These are phyloP conservation scores for Solen grandis DNA, from an alignment of 1,140 invertebrate species.

Conservation along the genomic window DNA sequence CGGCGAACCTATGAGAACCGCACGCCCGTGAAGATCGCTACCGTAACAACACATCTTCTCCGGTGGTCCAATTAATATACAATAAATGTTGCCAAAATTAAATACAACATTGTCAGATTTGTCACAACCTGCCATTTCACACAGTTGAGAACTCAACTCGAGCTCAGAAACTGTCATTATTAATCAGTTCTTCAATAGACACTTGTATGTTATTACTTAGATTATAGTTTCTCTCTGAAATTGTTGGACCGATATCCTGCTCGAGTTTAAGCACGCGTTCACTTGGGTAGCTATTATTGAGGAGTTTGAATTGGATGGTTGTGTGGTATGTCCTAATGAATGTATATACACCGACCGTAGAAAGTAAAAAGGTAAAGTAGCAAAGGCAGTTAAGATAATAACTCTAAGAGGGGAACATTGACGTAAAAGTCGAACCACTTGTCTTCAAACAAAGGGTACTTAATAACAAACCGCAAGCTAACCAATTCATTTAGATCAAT, in stretches of 20 bases:
- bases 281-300: background rate
- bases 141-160: background rate
- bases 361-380: too few relatives aligned
- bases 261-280: background rate
- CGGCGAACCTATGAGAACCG: background rate
- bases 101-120: conserved; percentile 57
- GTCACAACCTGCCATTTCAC: conserved; percentile 27
- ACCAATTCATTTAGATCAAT: too few relatives aligned
- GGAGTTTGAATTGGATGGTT: background rate
- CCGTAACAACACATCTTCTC: background rate
- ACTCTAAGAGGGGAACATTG: too few relatives aligned
- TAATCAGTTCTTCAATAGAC: background rate
- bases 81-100: conserved; percentile 45
- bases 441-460: too few relatives aligned
- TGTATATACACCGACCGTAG: too few relatives aligned
- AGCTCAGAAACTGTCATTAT: background rate
- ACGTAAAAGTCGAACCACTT: too few relatives aligned
- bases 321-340: too few relatives aligned
- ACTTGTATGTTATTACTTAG: background rate
- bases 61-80: conserved; percentile 54
- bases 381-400: too few relatives aligned
- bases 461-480: too few relatives aligned
- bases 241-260: background rate
- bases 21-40: conserved; percentile 1
- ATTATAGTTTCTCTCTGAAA: background rate